A percentile compares a stretch with the other conserved stretches of the same genome.
phyloP scores from a whole-genome alignment of 2,888 invertebrate species.

The Trachelus troglodyta region DNA sequence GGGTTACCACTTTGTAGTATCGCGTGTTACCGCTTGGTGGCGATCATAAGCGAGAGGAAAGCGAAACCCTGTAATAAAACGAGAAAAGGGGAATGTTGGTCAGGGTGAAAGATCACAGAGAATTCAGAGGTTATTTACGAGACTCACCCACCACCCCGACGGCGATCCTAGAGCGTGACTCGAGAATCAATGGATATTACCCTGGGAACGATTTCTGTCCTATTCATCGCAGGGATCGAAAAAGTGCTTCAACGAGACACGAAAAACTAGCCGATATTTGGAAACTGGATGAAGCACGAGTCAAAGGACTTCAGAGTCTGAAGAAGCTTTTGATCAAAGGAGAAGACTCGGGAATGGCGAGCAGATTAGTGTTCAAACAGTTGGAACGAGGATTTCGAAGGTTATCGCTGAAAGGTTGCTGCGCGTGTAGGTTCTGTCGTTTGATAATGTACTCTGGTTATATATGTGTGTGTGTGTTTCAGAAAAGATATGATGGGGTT shows the following conservation, averaged over 20 bases:
- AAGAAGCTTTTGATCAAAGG: neutral
- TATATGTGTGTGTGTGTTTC: neutral
- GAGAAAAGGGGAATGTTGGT: neutral
- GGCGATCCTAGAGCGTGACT: neutral
- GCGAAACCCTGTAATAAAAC: neutral
- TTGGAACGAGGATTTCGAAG: neutral
- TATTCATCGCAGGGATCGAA: neutral
- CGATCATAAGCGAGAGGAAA: neutral
- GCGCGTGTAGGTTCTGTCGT: neutral
- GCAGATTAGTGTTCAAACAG: neutral
- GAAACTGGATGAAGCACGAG: neutral
- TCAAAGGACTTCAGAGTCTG: neutral
- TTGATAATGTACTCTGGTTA: neutral
- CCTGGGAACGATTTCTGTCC: neutral
- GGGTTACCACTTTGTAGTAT: neutral
- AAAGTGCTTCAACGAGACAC: neutral
- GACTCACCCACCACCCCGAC: neutral
- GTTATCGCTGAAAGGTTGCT: neutral
- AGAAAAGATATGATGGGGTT: neutral
- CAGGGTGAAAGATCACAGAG: constrained; percentile 12
- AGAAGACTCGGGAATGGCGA: neutral
- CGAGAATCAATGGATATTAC: neutral
- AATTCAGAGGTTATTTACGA: constrained; percentile 24
- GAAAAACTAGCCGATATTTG: neutral
- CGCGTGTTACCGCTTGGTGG: neutral